Percentiles rank a stretch among this genome's conserved stretches.
Evolutionary conservation across 2,113 vertebrate genomes (phyloP).

Genomic region (Merops nubicus): DNA sequence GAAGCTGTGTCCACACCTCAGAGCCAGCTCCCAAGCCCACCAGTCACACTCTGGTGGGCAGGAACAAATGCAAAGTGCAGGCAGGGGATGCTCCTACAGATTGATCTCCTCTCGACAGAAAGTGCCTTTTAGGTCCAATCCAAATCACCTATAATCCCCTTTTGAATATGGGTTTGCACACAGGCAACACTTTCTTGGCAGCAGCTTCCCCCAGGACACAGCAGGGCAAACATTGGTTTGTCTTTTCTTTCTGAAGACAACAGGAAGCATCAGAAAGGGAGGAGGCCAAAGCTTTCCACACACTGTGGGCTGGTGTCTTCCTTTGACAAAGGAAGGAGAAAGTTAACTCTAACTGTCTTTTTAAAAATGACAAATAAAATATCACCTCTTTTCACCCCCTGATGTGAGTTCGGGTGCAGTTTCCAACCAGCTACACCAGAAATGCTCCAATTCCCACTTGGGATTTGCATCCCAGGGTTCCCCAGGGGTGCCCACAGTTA

Average conservation of each 20-base stretch:
- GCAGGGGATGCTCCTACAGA: background rate
- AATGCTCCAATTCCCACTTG: background rate
- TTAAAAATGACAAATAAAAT: background rate
- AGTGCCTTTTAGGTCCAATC: background rate
- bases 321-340: background rate
- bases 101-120: rapidly evolving
- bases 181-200: background rate
- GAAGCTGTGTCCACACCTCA: background rate
- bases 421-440: background rate
- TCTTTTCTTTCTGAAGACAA: background rate
- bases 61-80: background rate
- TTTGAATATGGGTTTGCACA: background rate
- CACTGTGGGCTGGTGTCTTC: background rate
- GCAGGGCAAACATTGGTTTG: background rate
- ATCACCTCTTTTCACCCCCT: background rate
- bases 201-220: background rate
- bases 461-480: background rate
- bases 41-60: background rate
- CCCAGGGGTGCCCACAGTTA: background rate
- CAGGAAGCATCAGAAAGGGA: background rate
- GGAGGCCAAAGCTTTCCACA: background rate
- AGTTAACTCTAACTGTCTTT: background rate
- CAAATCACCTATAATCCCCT: background rate
- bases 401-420: rapidly evolving
- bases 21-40: background rate